Evolutionary conservation across 1,140 invertebrate species (phyloP).

Genomic region (Philopotamus ludificatus): DNA sequence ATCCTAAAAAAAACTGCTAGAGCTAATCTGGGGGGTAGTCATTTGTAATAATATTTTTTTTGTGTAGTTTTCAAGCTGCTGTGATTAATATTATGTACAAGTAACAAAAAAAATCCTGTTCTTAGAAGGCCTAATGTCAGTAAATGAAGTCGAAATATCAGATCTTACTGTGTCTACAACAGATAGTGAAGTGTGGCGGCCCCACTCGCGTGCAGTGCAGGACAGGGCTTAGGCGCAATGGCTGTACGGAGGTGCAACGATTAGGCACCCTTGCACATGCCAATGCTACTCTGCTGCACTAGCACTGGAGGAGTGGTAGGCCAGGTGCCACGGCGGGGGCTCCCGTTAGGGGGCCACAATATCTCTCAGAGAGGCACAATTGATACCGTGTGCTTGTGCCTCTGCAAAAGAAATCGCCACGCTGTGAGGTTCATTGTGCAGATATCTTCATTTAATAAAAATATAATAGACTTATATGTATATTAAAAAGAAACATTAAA

Average conservation of each 20-base stretch:
- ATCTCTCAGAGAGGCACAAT: conserved; percentile 40
- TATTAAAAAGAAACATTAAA: conserved; percentile 4
- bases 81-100: neutral
- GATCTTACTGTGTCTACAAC: conserved; percentile 41
- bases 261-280: conserved; percentile 22
- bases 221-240: conserved; percentile 34
- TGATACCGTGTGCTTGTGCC: conserved; percentile 41
- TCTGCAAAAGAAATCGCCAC: conserved; percentile 43
- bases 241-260: conserved; percentile 32
- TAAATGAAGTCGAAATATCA: conserved; percentile 35
- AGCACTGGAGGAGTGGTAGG: conserved; percentile 25
- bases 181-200: conserved; percentile 37
- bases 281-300: conserved; percentile 34
- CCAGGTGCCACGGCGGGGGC: conserved; percentile 20
- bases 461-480: neutral
- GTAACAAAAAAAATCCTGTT: neutral
- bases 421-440: conserved; percentile 39
- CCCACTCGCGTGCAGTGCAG: conserved; percentile 30
- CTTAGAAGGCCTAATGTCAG: conserved; percentile 31
- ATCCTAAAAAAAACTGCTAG: too few relatives aligned
- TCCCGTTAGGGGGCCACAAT: conserved; percentile 34
- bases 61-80: neutral
- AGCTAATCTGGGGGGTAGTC: neutral
- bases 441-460: conserved; percentile 27
- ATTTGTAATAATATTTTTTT: neutral